Conservation (phyloP, 1,140 invertebrate species). For the Drosophila pachea region DNA sequence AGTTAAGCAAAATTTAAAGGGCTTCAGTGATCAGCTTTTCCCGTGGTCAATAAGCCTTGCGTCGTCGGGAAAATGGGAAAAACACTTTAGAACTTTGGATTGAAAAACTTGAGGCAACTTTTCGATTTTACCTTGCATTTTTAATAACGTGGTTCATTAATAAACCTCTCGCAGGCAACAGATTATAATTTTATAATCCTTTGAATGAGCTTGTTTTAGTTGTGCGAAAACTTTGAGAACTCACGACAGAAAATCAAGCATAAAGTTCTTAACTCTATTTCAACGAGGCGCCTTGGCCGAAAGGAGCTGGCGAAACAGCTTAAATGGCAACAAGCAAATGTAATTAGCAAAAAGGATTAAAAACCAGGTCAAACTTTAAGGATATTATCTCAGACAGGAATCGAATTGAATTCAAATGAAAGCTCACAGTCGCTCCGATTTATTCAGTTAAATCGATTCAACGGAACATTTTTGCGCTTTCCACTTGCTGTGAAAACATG, state of each 20-base stretch:
- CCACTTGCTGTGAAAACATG: constrained; percentile 30
- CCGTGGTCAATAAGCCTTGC: no score
- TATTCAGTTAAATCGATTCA: constrained; percentile 31
- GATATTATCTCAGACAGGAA: neutral
- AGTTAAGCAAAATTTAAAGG: no score
- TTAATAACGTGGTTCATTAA: neutral
- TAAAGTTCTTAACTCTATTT: neutral
- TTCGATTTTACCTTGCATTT: neutral
- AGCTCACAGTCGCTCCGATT: constrained; percentile 38
- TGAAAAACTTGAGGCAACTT: neutral
- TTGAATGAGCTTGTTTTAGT: neutral
- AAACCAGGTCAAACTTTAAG: constrained; percentile 19
- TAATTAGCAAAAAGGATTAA: constrained; percentile 41
- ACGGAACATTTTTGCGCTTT: constrained; percentile 54
- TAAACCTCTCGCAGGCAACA: neutral
- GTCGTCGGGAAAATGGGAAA: neutral
- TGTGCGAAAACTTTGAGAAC: neutral
- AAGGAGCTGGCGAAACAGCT: constrained; percentile 7
- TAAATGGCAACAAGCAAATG: constrained; percentile 23
- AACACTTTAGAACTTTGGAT: neutral
- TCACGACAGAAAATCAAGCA: neutral
- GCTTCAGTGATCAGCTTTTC: no score
- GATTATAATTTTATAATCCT: no score
- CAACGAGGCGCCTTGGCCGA: neutral
- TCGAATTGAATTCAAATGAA: neutral